Evolutionary conservation across 2,113 vertebrate genomes (phyloP), one percentile per base, ranked within the genome.

Genomic region (Cryptomyrus ogoouensis): DNA sequence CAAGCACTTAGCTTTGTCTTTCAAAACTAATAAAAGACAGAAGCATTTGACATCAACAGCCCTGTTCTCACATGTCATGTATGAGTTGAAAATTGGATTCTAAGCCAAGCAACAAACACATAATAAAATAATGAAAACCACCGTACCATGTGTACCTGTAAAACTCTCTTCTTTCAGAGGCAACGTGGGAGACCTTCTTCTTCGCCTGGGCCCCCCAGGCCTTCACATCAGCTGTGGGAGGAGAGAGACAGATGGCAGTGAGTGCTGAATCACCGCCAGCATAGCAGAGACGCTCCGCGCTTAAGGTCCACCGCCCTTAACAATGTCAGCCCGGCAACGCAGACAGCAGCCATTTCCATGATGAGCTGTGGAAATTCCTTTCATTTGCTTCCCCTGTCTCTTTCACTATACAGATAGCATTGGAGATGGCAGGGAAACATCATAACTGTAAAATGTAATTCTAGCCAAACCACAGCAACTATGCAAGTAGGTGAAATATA

Each of bases 151-250:
- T 92, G 93, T 94, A 94, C 94, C 94, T 95, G 92, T 89, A 91
- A 92, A 91, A 90, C 92, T 90, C 92, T 91, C 93, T 93, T 93
- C 89, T 91, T 93, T 94, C 93, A 94, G 58, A 46, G 83, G 91
- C 93, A 91, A 93, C 94, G 92, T 88, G 91, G 94, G 44, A 92
- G 89, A 91, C 90, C 87, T 92, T 88, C 89, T 89, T 94, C 91
- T 92, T 31, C 49, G 90, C 89, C 92, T 91, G 27, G 70, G 1
- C 90, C 90, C 91, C 91, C 91, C 93, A 93, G 91, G 93, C 91
- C 91, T 94, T 95, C 91, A 94, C 95, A 95, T 95, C 93, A 92
- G 93, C 95, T 96, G 94, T 93, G 91, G 92, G 90, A 91, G 91
- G 92, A 47, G 87, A 46, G 21, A 47, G 87, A 50, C 24, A 90